Percentiles rank a stretch among this genome's conserved stretches.
Conservation (phyloP, 92 coral and sea anemone species). For the Palythoa grandiflora region DNA sequence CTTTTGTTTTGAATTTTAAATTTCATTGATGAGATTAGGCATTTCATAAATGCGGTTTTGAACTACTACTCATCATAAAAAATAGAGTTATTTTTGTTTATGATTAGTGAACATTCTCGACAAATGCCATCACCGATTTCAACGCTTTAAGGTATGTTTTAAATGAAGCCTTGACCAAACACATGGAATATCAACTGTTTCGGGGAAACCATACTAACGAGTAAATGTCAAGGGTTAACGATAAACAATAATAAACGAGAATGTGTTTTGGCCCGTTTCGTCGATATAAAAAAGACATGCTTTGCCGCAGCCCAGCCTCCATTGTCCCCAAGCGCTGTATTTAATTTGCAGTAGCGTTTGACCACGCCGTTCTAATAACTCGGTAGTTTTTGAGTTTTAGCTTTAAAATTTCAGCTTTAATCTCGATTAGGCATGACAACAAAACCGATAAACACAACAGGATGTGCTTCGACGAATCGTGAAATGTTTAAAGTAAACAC, state of each 20-base stretch:
- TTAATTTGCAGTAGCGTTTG: slow-evolving; percentile 40
- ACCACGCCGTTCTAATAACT: slow-evolving; percentile 46
- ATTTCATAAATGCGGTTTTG: background rate
- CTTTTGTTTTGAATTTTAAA: background rate
- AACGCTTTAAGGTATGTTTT: slow-evolving; percentile 25
- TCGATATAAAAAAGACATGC: slow-evolving; percentile 34
- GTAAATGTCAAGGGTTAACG: slow-evolving; percentile 36
- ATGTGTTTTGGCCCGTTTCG: slow-evolving; percentile 53
- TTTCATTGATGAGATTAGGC: background rate
- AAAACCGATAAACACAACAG: slow-evolving; percentile 49
- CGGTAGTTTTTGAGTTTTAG: slow-evolving; percentile 28
- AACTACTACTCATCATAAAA: background rate
- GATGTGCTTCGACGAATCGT: slow-evolving; percentile 52
- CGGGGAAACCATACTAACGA: slow-evolving; percentile 15
- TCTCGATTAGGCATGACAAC: slow-evolving; percentile 46
- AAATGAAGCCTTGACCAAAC: slow-evolving; percentile 19
- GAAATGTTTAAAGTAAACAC: slow-evolving; percentile 54
- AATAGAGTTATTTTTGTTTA: background rate
- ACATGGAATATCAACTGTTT: slow-evolving; percentile 39
- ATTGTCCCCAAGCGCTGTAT: slow-evolving; percentile 41
- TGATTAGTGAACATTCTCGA: background rate
- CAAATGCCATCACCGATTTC: slow-evolving; percentile 7
- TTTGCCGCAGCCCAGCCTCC: slow-evolving; percentile 42
- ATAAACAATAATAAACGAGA: slow-evolving; percentile 28
- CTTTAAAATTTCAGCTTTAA: slow-evolving; percentile 19